Base-by-base conservation (phyloP, 2,113 vertebrate species). In the Anolis carolinensis region DNA sequence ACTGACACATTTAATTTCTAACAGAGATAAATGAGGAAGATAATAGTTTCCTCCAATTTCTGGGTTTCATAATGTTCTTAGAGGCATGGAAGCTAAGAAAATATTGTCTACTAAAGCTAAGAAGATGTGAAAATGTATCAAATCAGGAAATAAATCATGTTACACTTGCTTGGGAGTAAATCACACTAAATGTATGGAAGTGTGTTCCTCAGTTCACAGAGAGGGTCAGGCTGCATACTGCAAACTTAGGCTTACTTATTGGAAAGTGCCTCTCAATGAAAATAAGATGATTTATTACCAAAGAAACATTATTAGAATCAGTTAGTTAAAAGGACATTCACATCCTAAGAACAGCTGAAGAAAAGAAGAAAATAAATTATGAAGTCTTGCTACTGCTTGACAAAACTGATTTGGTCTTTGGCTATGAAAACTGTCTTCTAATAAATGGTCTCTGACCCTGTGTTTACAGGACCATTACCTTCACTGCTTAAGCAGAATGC, bases 401-500 rank as follows among this genome's bases (percentile, higher is more conserved):
- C 67, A 89, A 89, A 90, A 77, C 30, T 11, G 52, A 81, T 62
- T 83, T 88, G 86, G 7, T 84, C 50, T 90, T 87, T 92, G 79
- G 84, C 79, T 91, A 72, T n/a, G 73, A 92, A 93, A 83, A 75
- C 75, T 85, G 63, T 72, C 50, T 78, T 71, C 73, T 82, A 90
- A 93, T 68, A 34, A 93, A 89, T 0, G 0, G 73, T 75, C 90
- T 88, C 86, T 92, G 92, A 94, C 93, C 84, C 30, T 91, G 85
- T 72, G 89, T 90, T 91, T 93, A 92, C 72, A 92, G 93, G 85
- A 89, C 92, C 88, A 95, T 94, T 95, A 93, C 88, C 80, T 92
- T 76, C 87, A 92, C 20, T n/a, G 85, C 52, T 88, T 84, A 92
- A 90, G 34, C 25, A 79, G 86, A 79, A 23, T 59, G 89, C 74